A percentile compares a stretch with the other conserved stretches of the same genome.
These are phyloP conservation scores for Lucifuga dentata DNA, from an alignment of 2,113 vertebrate species.

Conservation along the genomic window DNA sequence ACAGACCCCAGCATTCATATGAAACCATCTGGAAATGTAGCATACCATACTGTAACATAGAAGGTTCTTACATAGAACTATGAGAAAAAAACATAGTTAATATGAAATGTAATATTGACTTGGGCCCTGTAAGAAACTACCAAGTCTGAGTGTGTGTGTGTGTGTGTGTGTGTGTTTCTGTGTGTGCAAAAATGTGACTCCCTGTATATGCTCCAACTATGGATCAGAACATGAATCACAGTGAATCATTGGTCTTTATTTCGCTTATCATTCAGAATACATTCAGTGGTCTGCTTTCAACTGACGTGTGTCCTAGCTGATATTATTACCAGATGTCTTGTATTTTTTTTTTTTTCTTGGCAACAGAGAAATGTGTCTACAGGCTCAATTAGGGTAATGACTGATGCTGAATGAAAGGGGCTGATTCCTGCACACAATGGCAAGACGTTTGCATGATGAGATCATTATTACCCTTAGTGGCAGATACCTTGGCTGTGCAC, in stretches of 20 bases:
- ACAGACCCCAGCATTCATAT: constrained; percentile 76
- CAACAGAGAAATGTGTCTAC: constrained; percentile 70
- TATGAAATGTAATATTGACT: constrained; percentile 70
- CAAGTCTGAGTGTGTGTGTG: constrained; percentile 42
- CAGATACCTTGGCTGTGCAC: constrained; percentile 66
- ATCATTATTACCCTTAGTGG: constrained; percentile 74
- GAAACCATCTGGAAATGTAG: constrained; percentile 77
- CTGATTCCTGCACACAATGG: constrained; percentile 76
- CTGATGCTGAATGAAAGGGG: constrained; percentile 74
- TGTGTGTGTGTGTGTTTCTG: constrained; percentile 18
- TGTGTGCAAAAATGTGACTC: constrained; percentile 33
- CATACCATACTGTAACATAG: constrained; percentile 65
- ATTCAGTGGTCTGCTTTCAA: constrained; percentile 72
- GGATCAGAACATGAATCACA: constrained; percentile 51
- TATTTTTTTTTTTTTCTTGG: constrained; percentile 80
- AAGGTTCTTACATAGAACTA: constrained; percentile 60
- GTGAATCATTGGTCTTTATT: constrained; percentile 61
- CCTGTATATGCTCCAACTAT: constrained; percentile 33
- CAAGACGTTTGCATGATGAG: constrained; percentile 79
- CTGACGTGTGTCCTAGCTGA: constrained; percentile 73
- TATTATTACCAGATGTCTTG: constrained; percentile 82
- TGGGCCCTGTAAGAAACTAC: constrained; percentile 56
- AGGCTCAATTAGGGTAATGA: constrained; percentile 80
- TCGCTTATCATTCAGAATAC: constrained; percentile 72
- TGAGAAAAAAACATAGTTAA: constrained; percentile 36